Evolutionary conservation across 64 coral and sea anemone genomes (phyloP), one percentile per base, ranked within the genome.

Genomic region (Acropora yongei): DNA sequence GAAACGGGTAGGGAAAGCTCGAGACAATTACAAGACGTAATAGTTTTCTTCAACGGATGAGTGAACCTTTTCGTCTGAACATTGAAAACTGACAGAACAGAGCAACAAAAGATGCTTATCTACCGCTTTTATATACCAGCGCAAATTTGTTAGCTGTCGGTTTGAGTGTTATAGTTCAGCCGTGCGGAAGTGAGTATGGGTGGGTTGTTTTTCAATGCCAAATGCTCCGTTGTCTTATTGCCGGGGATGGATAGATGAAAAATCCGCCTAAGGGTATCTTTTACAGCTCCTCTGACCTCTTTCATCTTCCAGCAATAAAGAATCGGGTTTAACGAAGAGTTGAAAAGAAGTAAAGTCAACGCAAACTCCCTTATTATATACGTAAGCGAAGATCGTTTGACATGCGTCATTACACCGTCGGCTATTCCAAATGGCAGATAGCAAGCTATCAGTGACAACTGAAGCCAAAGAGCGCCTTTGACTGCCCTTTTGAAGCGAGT

Each of bases 231-330:
- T 30, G 30, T 30, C 30, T 30, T 30, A 30, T 30, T 30, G 30
- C 30, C 30, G 30, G 30, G 30, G 14, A 8, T 66, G 9, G 4
- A 66, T 6, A 10, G 17, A 45, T 10, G 13, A 3, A 6, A 44
- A 0, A 76, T 9, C 41, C 11, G 74, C 41, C 41, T 43, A 9
- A 76, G 10, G 9, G 74, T 76, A 39, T 44, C 39, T 2, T 76
- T 76, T 10, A 76, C 74, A 1, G 42, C 74, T 76, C 41, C 0
- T 44, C 74, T 76, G 8, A 76, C 74, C 46, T 76, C 74, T 45
- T 12, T 76, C 8, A 76, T 14, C 41, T 44, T 76, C 74, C 74
- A 76, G 41, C 74, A 76, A 76, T 76, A 76, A 2, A 76, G 74
- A 8, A 76, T 76, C 40, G 74, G 74, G 12, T 76, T 76, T 45